Evolutionary conservation across 1,140 invertebrate species (phyloP), one percentile per base, ranked within the genome.

Genomic region (Microplitis demolitor): DNA sequence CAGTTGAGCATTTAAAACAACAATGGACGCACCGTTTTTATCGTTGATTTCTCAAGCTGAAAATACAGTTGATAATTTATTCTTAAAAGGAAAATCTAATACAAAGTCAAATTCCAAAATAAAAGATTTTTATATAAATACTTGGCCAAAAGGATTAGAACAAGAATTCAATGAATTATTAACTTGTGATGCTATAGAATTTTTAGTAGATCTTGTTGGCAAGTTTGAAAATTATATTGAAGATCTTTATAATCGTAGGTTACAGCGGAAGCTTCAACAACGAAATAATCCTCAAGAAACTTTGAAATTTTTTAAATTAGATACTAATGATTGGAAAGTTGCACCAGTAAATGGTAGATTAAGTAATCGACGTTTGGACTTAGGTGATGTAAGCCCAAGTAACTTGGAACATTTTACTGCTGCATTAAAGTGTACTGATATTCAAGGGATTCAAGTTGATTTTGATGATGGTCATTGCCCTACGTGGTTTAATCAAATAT

Each of bases 401-500:
- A 88, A 90, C 76, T 83, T 85, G 3, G 80, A 83, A 34, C 89
- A 90, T 79, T 90, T 91, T 76, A 83, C 85, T 3, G 82, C 84
- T 60, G 87, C 89, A 24, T 77, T 91, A 2, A 24, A 24, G 4
- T 87, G 86, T 71, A 77, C 85, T 33, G 83, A 89, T 74, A 88
- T 89, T 5, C 88, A 90, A 81, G 89, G 89, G 13, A 85, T 90
- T 13, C 89, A 91, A 78, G 83, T 85, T 56, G 91, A 92, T 80
- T 92, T 92, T 88, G 91, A 92, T 80, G 92, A 93, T 86, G 92
- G 92, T 0, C 91, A 92, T 74, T 93, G 92, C 76, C 92, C 92
- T 1, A 91, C 91, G 0, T 93, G 92, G 92, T 85, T 79, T 56
- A 93, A 93, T 76, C 92, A 92, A 79, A 84, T 94, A 24, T 73